A percentile compares a stretch with the other conserved stretches of the same genome.
phyloP scores from a whole-genome alignment of 2,797 vertebrate genomes.

The Falco novaeseelandiae region DNA sequence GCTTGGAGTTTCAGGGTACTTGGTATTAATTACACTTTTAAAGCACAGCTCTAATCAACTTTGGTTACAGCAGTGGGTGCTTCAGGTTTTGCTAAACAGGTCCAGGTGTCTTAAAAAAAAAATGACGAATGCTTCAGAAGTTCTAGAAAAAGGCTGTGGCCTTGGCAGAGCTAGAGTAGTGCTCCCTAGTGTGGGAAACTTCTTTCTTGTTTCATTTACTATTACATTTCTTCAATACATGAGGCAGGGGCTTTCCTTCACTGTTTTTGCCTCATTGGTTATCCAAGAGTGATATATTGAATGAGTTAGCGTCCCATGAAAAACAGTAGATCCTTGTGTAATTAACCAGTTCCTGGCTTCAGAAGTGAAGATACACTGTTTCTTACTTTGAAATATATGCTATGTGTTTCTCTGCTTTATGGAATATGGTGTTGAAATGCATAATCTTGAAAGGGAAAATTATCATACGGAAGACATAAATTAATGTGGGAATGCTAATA shows the following conservation, averaged over 20 bases:
- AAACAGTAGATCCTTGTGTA: not conserved
- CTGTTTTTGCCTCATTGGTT: not conserved
- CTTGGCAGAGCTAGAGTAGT: not conserved
- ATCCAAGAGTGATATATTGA: not conserved
- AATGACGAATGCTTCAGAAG: not conserved
- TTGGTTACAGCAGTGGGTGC: not conserved
- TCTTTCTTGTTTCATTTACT: not conserved
- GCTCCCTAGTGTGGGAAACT: not conserved
- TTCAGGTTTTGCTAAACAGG: not conserved
- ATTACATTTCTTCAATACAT: not conserved
- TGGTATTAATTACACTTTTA: not conserved
- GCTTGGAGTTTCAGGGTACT: not conserved
- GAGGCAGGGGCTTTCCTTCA: not conserved
- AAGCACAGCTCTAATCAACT: not conserved
- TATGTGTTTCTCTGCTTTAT: not conserved
- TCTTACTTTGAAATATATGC: not conserved
- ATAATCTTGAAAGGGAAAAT: not conserved
- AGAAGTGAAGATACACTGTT: not conserved
- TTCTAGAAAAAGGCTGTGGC: not conserved
- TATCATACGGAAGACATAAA: not conserved
- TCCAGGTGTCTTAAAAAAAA: not conserved
- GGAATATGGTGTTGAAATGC: not conserved
- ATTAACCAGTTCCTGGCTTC: not conserved
- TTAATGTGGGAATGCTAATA: not conserved
- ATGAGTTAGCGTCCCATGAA: not conserved